Conservation (phyloP, 2,113 vertebrate genomes). For the Phalacrocorax brasilianus region DNA sequence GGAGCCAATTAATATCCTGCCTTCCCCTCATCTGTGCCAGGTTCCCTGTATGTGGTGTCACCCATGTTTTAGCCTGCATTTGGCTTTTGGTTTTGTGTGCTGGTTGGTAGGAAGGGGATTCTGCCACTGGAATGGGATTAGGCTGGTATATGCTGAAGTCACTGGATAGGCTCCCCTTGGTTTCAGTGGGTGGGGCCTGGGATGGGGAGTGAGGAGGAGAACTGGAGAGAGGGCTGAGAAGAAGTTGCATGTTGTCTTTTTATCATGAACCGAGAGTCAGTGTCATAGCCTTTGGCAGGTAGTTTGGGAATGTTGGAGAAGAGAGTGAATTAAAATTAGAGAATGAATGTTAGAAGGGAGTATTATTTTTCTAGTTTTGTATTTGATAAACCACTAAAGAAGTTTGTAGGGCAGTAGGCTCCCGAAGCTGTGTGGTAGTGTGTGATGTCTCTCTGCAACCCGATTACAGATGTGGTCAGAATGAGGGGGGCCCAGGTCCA, state of each 20-base stretch:
- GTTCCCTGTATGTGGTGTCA: background rate
- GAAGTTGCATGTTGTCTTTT: background rate
- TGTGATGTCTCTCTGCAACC: background rate
- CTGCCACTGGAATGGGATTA: background rate
- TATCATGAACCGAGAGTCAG: rapidly evolving
- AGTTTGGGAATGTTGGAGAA: background rate
- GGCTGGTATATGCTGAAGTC: background rate
- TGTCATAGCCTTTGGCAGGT: background rate
- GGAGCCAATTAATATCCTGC: background rate
- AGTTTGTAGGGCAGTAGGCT: background rate
- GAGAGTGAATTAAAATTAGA: background rate
- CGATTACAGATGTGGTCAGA: background rate
- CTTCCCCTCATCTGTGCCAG: background rate
- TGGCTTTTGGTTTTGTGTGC: background rate
- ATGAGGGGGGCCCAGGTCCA: background rate
- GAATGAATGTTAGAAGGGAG: background rate
- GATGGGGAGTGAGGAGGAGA: background rate
- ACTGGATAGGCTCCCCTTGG: background rate
- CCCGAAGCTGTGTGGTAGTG: rapidly evolving
- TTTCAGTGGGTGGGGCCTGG: background rate
- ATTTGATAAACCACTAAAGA: background rate
- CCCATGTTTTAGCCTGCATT: background rate
- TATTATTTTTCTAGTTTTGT: background rate
- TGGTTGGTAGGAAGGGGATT: background rate
- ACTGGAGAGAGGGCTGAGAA: background rate